phyloP scores from a whole-genome alignment of 2,797 vertebrate genomes.

The Alauda arvensis region DNA sequence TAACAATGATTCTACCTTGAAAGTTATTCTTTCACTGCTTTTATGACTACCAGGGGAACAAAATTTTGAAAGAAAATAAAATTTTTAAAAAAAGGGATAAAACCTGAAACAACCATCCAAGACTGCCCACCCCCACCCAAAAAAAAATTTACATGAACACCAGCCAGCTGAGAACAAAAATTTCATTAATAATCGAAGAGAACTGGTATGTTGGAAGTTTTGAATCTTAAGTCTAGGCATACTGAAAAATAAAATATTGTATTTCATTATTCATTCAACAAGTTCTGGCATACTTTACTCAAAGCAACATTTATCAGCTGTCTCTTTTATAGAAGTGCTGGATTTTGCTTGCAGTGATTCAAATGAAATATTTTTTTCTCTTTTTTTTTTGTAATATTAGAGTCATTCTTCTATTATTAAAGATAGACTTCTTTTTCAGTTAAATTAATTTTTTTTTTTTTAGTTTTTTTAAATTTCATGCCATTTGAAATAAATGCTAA shows the following conservation, averaged over 20 bases:
- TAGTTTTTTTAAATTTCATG: not conserved
- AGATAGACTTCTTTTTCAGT: not conserved
- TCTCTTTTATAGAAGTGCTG: not conserved
- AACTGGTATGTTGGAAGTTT: not conserved
- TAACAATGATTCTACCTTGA: conserved; percentile 1
- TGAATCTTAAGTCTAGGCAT: not conserved
- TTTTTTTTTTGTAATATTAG: not conserved
- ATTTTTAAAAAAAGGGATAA: fast-evolving
- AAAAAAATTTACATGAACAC: not conserved
- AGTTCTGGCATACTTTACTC: not conserved
- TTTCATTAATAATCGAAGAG: not conserved
- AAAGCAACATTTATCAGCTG: not conserved
- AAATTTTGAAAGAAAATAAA: not conserved
- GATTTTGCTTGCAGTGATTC: not conserved
- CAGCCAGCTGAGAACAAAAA: not conserved
- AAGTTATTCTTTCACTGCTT: not conserved
- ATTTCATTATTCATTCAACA: not conserved
- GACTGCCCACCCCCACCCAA: too few relatives aligned
- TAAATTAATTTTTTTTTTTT: not conserved
- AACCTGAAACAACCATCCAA: not conserved
- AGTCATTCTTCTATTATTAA: not conserved
- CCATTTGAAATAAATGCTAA: not conserved
- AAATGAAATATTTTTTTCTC: not conserved
- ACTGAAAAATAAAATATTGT: not conserved
- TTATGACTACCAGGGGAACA: not conserved